Conservation (phyloP, 2,888 invertebrate genomes). For the Escarpia spicata region DNA sequence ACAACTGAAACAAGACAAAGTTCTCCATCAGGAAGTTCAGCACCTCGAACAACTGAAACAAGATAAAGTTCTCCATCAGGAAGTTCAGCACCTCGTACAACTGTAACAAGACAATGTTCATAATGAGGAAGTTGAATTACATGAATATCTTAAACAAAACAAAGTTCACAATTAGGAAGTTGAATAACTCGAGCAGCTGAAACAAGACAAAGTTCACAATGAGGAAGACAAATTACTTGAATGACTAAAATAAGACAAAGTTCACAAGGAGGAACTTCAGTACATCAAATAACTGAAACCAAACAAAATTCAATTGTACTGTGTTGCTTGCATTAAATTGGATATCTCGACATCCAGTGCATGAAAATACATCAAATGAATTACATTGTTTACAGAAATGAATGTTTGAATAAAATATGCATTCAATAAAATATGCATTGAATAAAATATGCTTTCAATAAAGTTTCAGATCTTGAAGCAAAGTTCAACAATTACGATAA, state of each 20-base stretch:
- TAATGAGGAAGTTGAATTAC: conserved; percentile 73
- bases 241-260: background rate
- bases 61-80: conserved; percentile 96
- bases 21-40: too few species aligned
- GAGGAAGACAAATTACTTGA: background rate
- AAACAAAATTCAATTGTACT: conserved; percentile 77
- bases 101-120: conserved; percentile 90
- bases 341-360: too few species aligned
- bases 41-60: too few species aligned
- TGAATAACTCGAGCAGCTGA: background rate
- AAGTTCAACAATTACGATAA: too few species aligned
- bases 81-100: conserved; percentile 94
- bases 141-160: background rate
- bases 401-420: conserved; percentile 73
- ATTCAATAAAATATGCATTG: conserved; percentile 81
- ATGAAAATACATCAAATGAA: too few species aligned
- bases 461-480: too few species aligned
- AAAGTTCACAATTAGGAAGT: background rate
- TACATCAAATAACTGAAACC: conserved; percentile 61
- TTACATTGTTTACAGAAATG: too few species aligned
- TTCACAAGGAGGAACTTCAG: background rate
- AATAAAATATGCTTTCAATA: too few species aligned
- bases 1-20: too few species aligned
- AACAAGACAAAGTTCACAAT: background rate
- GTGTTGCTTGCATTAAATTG: too few species aligned